Conservation (phyloP, 2,797 vertebrate genomes). For the Halcyon badia region DNA sequence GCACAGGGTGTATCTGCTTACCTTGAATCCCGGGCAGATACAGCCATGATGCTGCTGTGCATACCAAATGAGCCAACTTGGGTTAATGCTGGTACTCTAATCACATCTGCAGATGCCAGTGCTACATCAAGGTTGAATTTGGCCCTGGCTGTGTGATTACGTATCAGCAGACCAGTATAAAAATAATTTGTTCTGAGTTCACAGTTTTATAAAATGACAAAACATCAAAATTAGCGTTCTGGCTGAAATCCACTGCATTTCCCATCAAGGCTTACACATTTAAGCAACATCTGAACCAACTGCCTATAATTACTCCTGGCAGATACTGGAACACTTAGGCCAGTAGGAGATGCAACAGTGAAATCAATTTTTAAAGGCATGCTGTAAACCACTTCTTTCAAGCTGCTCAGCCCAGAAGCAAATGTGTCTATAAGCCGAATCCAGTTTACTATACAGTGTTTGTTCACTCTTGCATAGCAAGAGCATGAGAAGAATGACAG, state of each 20-base stretch:
- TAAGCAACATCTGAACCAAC: constrained; percentile 72
- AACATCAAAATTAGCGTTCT: constrained; percentile 73
- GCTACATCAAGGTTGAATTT: background rate
- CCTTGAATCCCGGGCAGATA: background rate
- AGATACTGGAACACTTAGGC: constrained; percentile 60
- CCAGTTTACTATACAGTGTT: constrained; percentile 18
- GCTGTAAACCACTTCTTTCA: constrained; percentile 53
- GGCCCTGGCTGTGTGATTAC: background rate
- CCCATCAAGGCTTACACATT: constrained; percentile 78
- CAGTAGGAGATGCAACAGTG: constrained; percentile 46
- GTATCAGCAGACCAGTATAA: constrained; percentile 8
- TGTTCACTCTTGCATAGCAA: constrained; percentile 49
- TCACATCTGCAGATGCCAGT: background rate
- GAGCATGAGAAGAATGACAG: constrained; percentile 26
- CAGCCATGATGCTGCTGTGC: background rate
- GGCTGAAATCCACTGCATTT: constrained; percentile 76
- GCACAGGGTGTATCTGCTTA: rapidly evolving
- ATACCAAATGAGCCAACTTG: background rate
- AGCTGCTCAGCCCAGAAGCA: constrained; percentile 34
- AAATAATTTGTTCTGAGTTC: constrained; percentile 66
- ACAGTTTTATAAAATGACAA: constrained; percentile 64
- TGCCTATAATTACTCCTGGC: constrained; percentile 75
- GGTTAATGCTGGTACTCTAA: background rate
- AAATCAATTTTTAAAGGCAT: constrained; percentile 65
- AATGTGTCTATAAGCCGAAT: background rate